Conservation (phyloP, 2,113 vertebrate species). For the Grammatotria lemairii region DNA sequence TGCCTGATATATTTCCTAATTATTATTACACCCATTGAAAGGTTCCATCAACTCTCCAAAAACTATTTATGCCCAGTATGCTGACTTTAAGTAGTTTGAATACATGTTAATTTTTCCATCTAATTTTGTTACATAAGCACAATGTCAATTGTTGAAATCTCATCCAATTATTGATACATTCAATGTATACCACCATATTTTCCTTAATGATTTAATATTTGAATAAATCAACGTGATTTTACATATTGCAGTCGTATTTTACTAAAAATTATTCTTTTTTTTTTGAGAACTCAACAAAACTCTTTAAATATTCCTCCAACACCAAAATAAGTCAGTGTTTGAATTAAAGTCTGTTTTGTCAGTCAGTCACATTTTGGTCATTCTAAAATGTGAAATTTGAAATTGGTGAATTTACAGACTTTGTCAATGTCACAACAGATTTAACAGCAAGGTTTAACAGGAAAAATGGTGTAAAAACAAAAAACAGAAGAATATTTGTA, state of each 20-base stretch:
- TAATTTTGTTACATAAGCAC: background rate
- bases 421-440: background rate
- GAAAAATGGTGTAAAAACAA: background rate
- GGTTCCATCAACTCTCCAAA: background rate
- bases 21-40: background rate
- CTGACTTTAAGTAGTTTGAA: background rate
- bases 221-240: background rate
- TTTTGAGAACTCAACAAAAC: background rate
- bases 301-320: background rate
- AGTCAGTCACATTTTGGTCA: background rate
- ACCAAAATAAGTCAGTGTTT: background rate
- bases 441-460: background rate
- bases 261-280: background rate
- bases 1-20: background rate
- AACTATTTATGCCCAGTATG: background rate
- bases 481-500: background rate
- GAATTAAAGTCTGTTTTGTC: background rate
- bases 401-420: background rate
- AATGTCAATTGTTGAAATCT: background rate
- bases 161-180: background rate
- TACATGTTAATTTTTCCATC: background rate
- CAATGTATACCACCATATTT: background rate
- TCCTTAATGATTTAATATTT: background rate
- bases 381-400: background rate
- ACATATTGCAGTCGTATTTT: background rate